Percentiles rank a stretch among this genome's conserved stretches.
phyloP scores from a whole-genome alignment of 2,113 vertebrate genomes.

The Origma solitaria region DNA sequence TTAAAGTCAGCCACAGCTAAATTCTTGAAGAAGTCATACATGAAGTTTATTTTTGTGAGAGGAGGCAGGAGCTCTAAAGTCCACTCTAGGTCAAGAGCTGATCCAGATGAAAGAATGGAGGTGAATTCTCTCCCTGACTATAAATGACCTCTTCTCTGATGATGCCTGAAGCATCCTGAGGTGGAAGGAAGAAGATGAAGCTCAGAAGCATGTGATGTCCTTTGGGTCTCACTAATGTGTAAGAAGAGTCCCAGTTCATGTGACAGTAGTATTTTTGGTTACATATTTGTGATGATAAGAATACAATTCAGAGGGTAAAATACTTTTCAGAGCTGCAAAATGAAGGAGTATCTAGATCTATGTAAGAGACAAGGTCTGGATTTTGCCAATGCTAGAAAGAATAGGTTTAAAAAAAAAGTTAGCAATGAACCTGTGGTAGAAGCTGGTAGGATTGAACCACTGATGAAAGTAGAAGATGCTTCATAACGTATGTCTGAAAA shows the following conservation, averaged over 20 bases:
- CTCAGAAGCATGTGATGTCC: neutral
- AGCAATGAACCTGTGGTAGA: neutral
- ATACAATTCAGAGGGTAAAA: neutral
- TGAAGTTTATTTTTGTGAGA: neutral
- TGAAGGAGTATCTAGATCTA: neutral
- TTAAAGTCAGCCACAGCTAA: neutral
- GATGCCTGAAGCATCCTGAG: neutral
- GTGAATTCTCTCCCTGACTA: neutral
- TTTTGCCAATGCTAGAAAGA: neutral
- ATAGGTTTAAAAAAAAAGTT: neutral
- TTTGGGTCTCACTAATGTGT: neutral
- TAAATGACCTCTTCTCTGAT: neutral
- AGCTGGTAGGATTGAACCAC: neutral
- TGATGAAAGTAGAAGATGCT: slow-evolving; percentile 21
- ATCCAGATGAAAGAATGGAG: neutral
- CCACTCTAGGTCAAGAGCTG: neutral
- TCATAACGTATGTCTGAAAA: neutral
- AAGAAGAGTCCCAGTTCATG: neutral
- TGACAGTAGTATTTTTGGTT: neutral
- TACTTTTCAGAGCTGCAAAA: neutral
- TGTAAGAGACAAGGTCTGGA: neutral
- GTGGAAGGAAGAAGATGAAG: neutral
- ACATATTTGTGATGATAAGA: neutral
- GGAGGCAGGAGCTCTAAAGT: neutral
- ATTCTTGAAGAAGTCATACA: neutral